phyloP scores from a whole-genome alignment of 2,113 vertebrate genomes.

The Perca fluviatilis region DNA sequence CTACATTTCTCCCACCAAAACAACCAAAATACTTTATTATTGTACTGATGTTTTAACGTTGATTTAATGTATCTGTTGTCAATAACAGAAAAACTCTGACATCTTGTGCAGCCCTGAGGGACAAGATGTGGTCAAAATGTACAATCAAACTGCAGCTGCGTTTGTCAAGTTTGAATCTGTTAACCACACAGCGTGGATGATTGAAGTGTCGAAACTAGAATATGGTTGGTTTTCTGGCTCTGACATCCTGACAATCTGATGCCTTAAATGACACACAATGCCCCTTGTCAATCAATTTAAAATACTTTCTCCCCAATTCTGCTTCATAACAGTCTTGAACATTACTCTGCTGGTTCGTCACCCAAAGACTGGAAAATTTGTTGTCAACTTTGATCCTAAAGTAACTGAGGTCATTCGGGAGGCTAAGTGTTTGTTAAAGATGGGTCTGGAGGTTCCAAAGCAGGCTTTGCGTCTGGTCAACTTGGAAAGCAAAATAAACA shows the following conservation, averaged over 20 bases:
- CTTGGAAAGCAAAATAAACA: conserved; percentile 80
- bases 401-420: conserved; percentile 86
- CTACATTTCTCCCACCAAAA: not conserved
- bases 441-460: conserved; percentile 88
- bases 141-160: conserved; percentile 84
- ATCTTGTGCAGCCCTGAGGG: conserved; percentile 85
- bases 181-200: conserved; percentile 85
- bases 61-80: not conserved
- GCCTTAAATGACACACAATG: not conserved
- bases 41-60: not conserved
- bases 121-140: conserved; percentile 85
- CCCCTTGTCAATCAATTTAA: conserved; percentile 35
- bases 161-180: conserved; percentile 86
- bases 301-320: conserved; percentile 3
- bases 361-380: conserved; percentile 82
- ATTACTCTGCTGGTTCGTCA: conserved; percentile 84
- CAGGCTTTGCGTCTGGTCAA: conserved; percentile 83
- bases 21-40: not conserved
- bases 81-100: conserved; percentile 84
- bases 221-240: conserved; percentile 71
- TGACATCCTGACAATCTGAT: not conserved
- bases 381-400: conserved; percentile 89
- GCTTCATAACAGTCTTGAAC: conserved; percentile 83
- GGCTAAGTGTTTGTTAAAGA: conserved; percentile 87
- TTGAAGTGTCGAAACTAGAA: conserved; percentile 82